phyloP scores from a whole-genome alignment of 23 tunicate species.

The Styela plicata region DNA sequence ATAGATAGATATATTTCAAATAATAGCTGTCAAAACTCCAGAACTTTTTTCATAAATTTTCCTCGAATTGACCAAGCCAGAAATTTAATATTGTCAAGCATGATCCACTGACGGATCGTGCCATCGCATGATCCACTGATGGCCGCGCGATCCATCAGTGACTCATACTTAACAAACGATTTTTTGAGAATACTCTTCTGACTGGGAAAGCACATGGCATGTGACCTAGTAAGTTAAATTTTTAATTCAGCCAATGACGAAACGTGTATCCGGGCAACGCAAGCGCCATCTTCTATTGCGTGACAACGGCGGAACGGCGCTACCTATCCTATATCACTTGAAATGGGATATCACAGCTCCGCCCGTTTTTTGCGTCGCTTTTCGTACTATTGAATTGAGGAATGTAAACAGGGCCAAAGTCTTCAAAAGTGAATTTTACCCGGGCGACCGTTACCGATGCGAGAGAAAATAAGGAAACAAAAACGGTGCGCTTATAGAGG shows the following conservation, averaged over 20 bases:
- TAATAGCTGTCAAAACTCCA: too few species aligned
- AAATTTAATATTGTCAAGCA: too few species aligned
- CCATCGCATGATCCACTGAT: too few species aligned
- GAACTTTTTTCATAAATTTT: too few species aligned
- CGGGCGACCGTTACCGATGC: constrained; percentile 18
- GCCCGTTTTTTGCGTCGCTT: not conserved
- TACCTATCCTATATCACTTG: not conserved
- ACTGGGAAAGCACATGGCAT: too few species aligned
- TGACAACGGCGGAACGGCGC: not conserved
- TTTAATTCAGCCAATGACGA: not conserved
- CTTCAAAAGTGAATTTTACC: not conserved
- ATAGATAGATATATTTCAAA: not conserved
- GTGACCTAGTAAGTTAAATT: too few species aligned
- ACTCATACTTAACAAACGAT: too few species aligned
- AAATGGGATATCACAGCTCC: not conserved
- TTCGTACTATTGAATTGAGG: constrained; percentile 19
- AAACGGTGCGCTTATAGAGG: not conserved
- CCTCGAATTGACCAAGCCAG: too few species aligned
- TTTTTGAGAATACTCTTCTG: too few species aligned
- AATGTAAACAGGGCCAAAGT: constrained; percentile 14
- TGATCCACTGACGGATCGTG: too few species aligned
- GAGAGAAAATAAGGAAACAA: constrained; percentile 1
- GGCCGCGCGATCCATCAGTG: too few species aligned
- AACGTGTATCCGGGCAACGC: not conserved
- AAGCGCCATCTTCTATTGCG: not conserved